Percentiles rank a stretch among this genome's conserved stretches.
phyloP scores from a whole-genome alignment of 1,140 invertebrate genomes.

The Caenorhabditis tropicalis region DNA sequence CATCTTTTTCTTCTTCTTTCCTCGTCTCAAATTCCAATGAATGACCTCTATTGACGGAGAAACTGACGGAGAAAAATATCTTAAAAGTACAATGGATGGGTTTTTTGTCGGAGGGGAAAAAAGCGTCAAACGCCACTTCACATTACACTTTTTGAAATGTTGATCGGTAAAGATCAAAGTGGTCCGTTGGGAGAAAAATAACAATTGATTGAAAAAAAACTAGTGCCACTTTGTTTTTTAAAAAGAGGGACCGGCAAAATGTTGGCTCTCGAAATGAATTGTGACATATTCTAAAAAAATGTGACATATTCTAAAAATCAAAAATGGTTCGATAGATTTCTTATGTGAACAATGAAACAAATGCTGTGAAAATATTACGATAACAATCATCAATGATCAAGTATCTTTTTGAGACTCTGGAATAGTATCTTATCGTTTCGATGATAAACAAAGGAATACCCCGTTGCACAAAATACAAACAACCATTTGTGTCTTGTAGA shows the following conservation, averaged over 20 bases:
- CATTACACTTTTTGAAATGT: constrained; percentile 40
- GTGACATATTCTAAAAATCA: too few species aligned
- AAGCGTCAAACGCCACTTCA: background rate
- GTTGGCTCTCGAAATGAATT: background rate
- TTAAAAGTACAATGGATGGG: background rate
- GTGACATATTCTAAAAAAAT: too few species aligned
- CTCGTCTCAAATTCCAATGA: background rate
- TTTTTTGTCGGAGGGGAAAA: background rate
- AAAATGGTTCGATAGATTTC: too few species aligned
- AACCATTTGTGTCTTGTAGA: background rate
- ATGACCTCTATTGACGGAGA: background rate
- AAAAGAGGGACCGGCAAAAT: background rate
- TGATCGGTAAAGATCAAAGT: constrained; percentile 34
- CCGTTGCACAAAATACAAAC: background rate
- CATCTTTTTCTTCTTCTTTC: background rate
- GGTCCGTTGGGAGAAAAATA: constrained; percentile 39
- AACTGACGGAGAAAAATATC: background rate
- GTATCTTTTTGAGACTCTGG: background rate
- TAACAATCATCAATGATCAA: background rate
- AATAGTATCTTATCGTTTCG: background rate
- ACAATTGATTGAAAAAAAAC: background rate
- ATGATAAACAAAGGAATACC: background rate
- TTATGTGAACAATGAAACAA: too few species aligned
- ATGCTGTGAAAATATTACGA: too few species aligned
- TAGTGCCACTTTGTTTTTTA: background rate